phyloP scores from a whole-genome alignment of 2,888 invertebrate species.

The Phasia obesa region DNA sequence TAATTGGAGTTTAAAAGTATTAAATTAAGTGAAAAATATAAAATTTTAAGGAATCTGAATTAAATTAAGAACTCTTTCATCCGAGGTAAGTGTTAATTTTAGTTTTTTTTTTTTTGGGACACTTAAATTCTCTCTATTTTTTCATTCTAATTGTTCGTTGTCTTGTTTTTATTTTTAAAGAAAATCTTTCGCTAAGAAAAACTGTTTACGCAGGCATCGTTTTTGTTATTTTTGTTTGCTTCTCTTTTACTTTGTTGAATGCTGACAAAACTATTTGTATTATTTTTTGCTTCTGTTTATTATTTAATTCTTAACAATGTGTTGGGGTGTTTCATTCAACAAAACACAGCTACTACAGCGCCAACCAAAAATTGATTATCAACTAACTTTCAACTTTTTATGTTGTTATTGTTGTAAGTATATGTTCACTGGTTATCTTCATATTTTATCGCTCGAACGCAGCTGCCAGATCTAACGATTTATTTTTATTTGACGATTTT shows the following conservation, averaged over 20 bases:
- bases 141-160: slow-evolving; percentile 2
- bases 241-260: slow-evolving; percentile 30
- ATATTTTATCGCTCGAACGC: background rate
- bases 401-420: background rate
- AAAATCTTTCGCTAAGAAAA: slow-evolving; percentile 45
- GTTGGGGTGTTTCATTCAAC: no score
- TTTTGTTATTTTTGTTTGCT: slow-evolving; percentile 43
- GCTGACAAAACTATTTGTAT: no score
- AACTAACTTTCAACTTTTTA: no score
- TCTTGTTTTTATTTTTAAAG: slow-evolving; percentile 28
- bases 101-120: background rate
- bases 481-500: no score
- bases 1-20: background rate
- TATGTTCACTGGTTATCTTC: background rate
- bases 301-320: slow-evolving; percentile 1
- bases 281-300: slow-evolving; percentile 7
- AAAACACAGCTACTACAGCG: slow-evolving; percentile 3
- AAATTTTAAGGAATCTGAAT: slow-evolving; percentile 49
- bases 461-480: background rate
- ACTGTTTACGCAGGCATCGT: slow-evolving; percentile 67
- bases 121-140: background rate
- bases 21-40: background rate
- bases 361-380: slow-evolving; percentile 33
- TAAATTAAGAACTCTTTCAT: slow-evolving; percentile 9
- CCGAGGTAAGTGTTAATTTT: slow-evolving; percentile 47